phyloP scores from a whole-genome alignment of 2,113 vertebrate species.

The Carassius auratus region DNA sequence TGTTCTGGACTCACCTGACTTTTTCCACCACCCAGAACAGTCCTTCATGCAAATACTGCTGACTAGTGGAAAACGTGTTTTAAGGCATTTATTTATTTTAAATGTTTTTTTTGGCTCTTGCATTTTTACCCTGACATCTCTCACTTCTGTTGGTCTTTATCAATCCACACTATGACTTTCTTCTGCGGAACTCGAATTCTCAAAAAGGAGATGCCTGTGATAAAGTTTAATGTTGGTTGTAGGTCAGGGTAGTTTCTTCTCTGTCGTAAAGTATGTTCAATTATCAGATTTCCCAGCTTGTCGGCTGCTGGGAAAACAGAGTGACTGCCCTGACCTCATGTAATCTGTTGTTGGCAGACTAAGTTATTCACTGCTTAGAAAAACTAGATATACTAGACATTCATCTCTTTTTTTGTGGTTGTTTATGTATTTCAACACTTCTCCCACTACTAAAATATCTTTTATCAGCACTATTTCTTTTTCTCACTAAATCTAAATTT shows the following conservation, averaged over 20 bases:
- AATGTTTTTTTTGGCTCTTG: not conserved
- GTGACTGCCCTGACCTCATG: constrained; percentile 13
- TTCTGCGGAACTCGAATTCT: not conserved
- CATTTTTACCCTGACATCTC: not conserved
- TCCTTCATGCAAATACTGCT: constrained; percentile 71
- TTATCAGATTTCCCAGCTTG: not conserved
- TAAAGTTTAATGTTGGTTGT: not conserved
- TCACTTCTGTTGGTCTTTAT: not conserved
- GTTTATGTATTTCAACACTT: constrained; percentile 5
- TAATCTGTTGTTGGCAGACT: not conserved
- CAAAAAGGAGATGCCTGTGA: not conserved
- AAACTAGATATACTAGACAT: not conserved
- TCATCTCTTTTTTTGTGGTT: not conserved
- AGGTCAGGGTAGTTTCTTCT: constrained; percentile 6
- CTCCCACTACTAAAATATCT: not conserved
- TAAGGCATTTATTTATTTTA: constrained; percentile 3
- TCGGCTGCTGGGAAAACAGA: not conserved
- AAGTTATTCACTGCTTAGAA: constrained; percentile 7
- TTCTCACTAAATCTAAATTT: constrained; percentile 3
- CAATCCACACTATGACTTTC: not conserved
- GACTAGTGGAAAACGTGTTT: constrained; percentile 75
- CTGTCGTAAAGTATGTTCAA: not conserved
- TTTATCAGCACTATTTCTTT: constrained; percentile 28
- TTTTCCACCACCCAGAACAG: constrained; percentile 67
- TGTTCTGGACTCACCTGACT: constrained; percentile 68